Evolutionary conservation across 2,797 vertebrate genomes (phyloP).

Genomic region (Adrianichthys oophorus): DNA sequence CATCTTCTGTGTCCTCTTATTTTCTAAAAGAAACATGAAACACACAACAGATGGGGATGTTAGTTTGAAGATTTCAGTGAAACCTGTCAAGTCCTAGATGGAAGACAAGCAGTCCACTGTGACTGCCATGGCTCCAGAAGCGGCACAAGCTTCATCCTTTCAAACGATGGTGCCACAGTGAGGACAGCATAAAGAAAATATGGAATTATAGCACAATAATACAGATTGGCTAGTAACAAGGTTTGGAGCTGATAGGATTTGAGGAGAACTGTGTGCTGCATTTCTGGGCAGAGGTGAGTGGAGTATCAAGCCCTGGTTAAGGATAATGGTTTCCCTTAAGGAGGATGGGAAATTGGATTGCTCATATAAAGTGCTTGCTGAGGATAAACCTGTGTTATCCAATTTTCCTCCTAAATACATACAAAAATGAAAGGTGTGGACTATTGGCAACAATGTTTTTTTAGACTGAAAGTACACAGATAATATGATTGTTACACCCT

Average conservation of each 20-base stretch:
- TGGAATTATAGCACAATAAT: conserved; percentile 85
- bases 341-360: conserved; percentile 87
- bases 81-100: conserved; percentile 62
- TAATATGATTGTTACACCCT: no score
- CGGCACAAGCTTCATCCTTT: conserved; percentile 66
- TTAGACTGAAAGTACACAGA: conserved; percentile 56
- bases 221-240: conserved; percentile 84
- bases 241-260: conserved; percentile 84
- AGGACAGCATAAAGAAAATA: conserved; percentile 70
- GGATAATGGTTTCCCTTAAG: conserved; percentile 85
- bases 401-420: conserved; percentile 85
- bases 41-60: conserved; percentile 38
- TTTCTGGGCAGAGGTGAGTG: conserved; percentile 81
- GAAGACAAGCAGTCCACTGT: conserved; percentile 64
- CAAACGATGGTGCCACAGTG: conserved; percentile 72
- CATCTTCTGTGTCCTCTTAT: no score
- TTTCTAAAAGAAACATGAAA: conserved; percentile 11
- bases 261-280: conserved; percentile 73
- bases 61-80: conserved; percentile 51
- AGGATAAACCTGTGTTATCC: conserved; percentile 87
- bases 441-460: conserved; percentile 67
- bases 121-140: conserved; percentile 70
- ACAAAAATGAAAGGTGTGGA: conserved; percentile 70
- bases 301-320: conserved; percentile 81
- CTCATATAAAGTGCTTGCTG: conserved; percentile 85